A percentile compares a stretch with the other conserved stretches of the same genome.
Evolutionary conservation across 2,113 vertebrate genomes (phyloP).

Genomic region (Rattus rattus): DNA sequence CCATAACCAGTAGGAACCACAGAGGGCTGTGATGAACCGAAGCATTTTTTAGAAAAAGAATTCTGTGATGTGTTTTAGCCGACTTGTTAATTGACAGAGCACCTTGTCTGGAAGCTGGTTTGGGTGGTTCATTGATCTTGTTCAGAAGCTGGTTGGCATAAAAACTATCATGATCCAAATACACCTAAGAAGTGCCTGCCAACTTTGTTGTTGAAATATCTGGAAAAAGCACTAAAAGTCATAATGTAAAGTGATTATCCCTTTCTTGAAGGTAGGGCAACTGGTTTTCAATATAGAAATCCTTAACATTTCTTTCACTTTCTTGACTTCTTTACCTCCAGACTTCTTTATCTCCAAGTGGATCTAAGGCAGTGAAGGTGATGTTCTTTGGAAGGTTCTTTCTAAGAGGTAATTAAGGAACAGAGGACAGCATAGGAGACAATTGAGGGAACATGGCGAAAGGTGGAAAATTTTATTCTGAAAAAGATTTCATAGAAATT

Average conservation of each 20-base stretch:
- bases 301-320: constrained; percentile 96
- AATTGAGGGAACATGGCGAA: constrained; percentile 31
- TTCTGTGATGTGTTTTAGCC: constrained; percentile 88
- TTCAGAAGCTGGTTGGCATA: not conserved
- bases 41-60: constrained; percentile 86
- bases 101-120: constrained; percentile 79
- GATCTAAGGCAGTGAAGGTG: constrained; percentile 94
- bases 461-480: constrained; percentile 85
- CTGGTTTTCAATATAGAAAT: constrained; percentile 94
- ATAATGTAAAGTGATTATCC: constrained; percentile 84
- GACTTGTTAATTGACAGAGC: constrained; percentile 65
- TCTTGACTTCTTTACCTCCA: constrained; percentile 93
- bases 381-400: constrained; percentile 86
- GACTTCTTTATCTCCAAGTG: constrained; percentile 93
- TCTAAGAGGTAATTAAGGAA: constrained; percentile 90
- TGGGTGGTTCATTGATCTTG: constrained; percentile 81
- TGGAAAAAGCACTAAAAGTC: constrained; percentile 84
- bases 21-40: constrained; percentile 82
- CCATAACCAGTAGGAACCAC: constrained; percentile 81
- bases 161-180: constrained; percentile 84
- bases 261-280: constrained; percentile 91
- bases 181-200: constrained; percentile 87
- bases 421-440: constrained; percentile 68
- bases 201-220: constrained; percentile 90
- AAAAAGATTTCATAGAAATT: constrained; percentile 89